These are phyloP conservation scores for Chymomyza fuscimana DNA, from an alignment of 2,888 invertebrate species.

Conservation along the genomic window DNA sequence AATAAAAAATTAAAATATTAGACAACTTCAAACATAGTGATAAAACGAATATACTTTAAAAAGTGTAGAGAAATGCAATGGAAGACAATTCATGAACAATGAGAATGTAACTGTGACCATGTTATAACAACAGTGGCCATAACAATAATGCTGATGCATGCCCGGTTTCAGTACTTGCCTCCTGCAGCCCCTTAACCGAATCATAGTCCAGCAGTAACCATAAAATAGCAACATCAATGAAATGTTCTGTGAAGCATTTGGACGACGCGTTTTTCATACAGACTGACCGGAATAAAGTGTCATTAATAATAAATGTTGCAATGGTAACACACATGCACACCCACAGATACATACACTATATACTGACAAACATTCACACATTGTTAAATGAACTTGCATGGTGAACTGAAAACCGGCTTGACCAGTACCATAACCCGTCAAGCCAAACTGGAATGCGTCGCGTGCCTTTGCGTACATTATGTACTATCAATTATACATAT, in stretches of 20 bases:
- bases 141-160: slow-evolving; percentile 33
- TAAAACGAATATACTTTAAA: too few species aligned
- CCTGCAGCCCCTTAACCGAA: too few species aligned
- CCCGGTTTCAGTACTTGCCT: slow-evolving; percentile 12
- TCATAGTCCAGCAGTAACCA: slow-evolving; percentile 36
- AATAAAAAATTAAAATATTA: too few species aligned
- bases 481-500: slow-evolving; percentile 3
- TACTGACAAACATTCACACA: not conserved
- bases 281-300: slow-evolving; percentile 67
- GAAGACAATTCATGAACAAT: slow-evolving; percentile 44
- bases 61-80: too few species aligned
- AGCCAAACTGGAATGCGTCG: slow-evolving; percentile 42
- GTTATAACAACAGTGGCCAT: slow-evolving; percentile 49
- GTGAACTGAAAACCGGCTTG: slow-evolving; percentile 50
- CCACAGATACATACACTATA: not conserved
- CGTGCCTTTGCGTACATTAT: slow-evolving; percentile 25
- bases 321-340: slow-evolving; percentile 33
- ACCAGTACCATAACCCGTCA: slow-evolving; percentile 37
- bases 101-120: slow-evolving; percentile 58
- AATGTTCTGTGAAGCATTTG: slow-evolving; percentile 47
- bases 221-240: slow-evolving; percentile 71
- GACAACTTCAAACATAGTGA: too few species aligned
- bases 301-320: slow-evolving; percentile 75
- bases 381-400: slow-evolving; percentile 10
- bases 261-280: slow-evolving; percentile 31